These are phyloP conservation scores for Serrognathus titanus DNA, from an alignment of 2,888 invertebrate species.

Conservation along the genomic window DNA sequence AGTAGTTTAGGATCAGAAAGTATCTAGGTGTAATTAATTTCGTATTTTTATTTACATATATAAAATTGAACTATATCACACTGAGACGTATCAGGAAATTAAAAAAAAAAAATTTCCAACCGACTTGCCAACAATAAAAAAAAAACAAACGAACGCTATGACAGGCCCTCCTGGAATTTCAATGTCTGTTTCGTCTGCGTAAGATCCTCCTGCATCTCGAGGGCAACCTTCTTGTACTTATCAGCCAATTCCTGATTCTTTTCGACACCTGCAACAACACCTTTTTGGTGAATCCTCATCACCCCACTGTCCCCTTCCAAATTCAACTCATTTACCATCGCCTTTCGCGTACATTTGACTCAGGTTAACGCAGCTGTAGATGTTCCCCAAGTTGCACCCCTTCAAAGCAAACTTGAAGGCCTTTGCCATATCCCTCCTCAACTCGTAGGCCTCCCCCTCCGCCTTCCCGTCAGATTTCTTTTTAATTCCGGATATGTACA, in stretches of 20 bases:
- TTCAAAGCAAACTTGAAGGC: constrained; percentile 75
- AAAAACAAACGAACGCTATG: constrained; percentile 2
- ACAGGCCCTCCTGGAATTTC: constrained; percentile 51
- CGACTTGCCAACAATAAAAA: neutral
- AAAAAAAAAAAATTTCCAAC: no score
- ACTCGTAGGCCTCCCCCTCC: constrained; percentile 26
- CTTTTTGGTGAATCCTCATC: neutral
- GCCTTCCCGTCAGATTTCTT: constrained; percentile 30
- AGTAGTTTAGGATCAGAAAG: no score
- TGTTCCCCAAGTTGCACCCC: constrained; percentile 80
- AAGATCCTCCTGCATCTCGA: constrained; percentile 67
- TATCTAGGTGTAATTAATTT: no score
- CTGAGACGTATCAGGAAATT: no score
- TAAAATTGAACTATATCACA: no score
- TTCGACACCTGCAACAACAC: constrained; percentile 51
- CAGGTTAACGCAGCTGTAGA: constrained; percentile 86
- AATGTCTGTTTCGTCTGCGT: constrained; percentile 49
- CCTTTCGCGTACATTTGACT: constrained; percentile 83
- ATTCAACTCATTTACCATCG: constrained; percentile 57
- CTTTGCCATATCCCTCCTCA: constrained; percentile 67
- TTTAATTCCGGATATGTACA: constrained; percentile 73
- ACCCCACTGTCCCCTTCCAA: no score
- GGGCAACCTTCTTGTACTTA: constrained; percentile 67
- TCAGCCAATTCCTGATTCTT: constrained; percentile 69
- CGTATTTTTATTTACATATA: no score